Base-by-base conservation (phyloP, 2,113 vertebrate species). In the Mormyrus lacerda region DNA sequence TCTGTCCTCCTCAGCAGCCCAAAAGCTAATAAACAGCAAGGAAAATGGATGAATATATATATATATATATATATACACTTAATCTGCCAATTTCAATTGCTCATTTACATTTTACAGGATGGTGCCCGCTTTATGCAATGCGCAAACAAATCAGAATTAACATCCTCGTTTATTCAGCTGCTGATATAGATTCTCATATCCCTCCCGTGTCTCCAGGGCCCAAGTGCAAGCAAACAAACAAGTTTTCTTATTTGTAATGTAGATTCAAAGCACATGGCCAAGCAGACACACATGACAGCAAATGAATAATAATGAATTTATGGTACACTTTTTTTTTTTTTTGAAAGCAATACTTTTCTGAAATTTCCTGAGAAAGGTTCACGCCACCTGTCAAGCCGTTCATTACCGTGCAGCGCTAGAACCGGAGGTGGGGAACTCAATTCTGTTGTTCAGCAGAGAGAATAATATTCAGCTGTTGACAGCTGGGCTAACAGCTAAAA, bases 351-450 rank as follows among this genome's bases (percentile, higher is more conserved):
- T 45, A 44, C 35, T 84, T 83, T 51, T 84, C 13, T 61, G 11
- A 51, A 89, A 55, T 53, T 58, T 76, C 76, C 50, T 17, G 90
- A 92, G 92, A 91, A 92, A 89, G 91, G 92, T 92, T 61, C 79
- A 91, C 53, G 93, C 61, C 0, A 48, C 90, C 90, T 92, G 92
- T 92, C 93, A 93, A 93, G 87, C 92, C 91, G 61, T 91, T 92
- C 89, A 91, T 88, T 92, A 92, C 93, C 92, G 90, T 39, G 48
- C 31, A 83, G 35, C 13, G 51, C 92, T 92, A 91, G 90, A 89
- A 61, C 48, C 88, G 87, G 87, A 88, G 88, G 69, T 89, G 55
- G 91, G 44, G 1, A 53, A 44, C 42, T 84, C 90, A 89, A 17
- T 65, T 73, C 89, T 90, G 73, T 24, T 90, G 83, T 90, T 92